Conservation (phyloP, 1,140 invertebrate species). For the Drosophila sechellia region DNA sequence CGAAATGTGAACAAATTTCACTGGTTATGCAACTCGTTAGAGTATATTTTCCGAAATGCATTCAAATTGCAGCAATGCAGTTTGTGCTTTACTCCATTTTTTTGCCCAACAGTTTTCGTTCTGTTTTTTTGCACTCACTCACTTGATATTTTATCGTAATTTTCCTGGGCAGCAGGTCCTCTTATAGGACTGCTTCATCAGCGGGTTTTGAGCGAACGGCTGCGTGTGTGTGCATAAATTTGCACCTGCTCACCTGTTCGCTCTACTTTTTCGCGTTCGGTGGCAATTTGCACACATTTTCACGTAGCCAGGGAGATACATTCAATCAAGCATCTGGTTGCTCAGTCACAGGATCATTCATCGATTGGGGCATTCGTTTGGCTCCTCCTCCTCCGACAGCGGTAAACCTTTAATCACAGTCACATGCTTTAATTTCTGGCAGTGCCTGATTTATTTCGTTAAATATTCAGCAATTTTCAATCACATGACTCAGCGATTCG, state of each 20-base stretch:
- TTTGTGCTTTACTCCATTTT: conserved; percentile 16
- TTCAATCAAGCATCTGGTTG: conserved; percentile 74
- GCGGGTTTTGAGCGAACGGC: conserved; percentile 23
- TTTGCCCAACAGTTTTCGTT: conserved; percentile 5
- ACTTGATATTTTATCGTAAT: conserved; percentile 63
- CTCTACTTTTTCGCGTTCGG: conserved; percentile 15
- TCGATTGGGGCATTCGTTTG: conserved; percentile 59
- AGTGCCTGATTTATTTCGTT: not conserved
- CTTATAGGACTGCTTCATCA: conserved; percentile 43
- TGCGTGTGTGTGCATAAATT: conserved; percentile 62
- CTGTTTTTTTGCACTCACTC: conserved; percentile 14
- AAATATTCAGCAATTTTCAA: conserved; percentile 37
- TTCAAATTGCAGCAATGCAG: conserved; percentile 69
- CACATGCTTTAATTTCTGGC: conserved; percentile 2
- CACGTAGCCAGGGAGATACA: conserved; percentile 53
- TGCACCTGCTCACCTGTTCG: conserved; percentile 43
- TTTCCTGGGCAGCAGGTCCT: conserved; percentile 46
- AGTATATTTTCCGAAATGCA: conserved; percentile 49
- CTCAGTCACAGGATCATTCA: conserved; percentile 42
- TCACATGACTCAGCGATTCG: conserved; percentile 58
- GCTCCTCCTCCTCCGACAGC: not conserved
- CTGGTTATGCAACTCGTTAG: not conserved
- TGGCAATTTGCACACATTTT: conserved; percentile 49
- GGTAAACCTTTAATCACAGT: conserved; percentile 5
- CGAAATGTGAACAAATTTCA: not conserved